Conservation (phyloP, 2,797 vertebrate species). For the Sebastolobus altivelis region DNA sequence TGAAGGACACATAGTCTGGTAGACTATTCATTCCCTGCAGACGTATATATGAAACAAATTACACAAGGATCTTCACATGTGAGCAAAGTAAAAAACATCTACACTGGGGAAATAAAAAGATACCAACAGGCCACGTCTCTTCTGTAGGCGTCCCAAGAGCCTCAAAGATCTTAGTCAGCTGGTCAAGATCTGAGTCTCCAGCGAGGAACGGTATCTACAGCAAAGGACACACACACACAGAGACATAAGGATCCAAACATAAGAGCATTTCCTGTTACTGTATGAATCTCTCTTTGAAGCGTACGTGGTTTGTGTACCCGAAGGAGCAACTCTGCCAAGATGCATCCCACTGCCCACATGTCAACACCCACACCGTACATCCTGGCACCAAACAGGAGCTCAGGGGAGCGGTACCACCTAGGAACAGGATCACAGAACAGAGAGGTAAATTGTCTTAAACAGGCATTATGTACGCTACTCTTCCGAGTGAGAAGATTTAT, state of each 20-base stretch:
- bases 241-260: slow-evolving; percentile 5
- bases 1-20: slow-evolving; percentile 97
- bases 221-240: slow-evolving; percentile 10
- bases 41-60: slow-evolving; percentile 31
- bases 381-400: slow-evolving; percentile 95
- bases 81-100: background rate
- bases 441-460: background rate
- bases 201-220: slow-evolving; percentile 95
- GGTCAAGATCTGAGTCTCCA: slow-evolving; percentile 97
- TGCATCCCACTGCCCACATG: slow-evolving; percentile 99
- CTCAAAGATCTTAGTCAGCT: slow-evolving; percentile 97
- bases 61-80: slow-evolving; percentile 3
- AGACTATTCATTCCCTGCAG: slow-evolving; percentile 92
- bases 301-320: slow-evolving; percentile 81
- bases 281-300: slow-evolving; percentile 16
- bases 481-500: background rate
- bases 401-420: slow-evolving; percentile 97
- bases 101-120: background rate
- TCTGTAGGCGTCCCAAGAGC: slow-evolving; percentile 96
- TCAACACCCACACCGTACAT: slow-evolving; percentile 99
- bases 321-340: slow-evolving; percentile 95
- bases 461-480: background rate
- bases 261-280: background rate
- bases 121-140: slow-evolving; percentile 94
- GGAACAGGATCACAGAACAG: slow-evolving; percentile 44